Conservation (phyloP, 2,888 invertebrate species). For the Colletes collaris region DNA sequence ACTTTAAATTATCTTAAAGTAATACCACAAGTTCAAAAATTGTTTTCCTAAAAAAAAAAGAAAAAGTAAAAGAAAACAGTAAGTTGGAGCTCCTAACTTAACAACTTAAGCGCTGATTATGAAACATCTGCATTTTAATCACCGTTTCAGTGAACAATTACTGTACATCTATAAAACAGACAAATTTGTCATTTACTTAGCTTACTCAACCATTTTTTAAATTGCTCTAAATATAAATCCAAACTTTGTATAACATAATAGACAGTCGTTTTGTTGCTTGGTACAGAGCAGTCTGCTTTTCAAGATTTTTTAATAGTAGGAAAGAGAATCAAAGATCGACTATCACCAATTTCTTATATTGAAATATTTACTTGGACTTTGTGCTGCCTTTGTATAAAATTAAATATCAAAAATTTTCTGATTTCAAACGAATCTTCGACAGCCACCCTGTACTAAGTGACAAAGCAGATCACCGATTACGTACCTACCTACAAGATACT, state of each 20-base stretch:
- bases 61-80: not conserved
- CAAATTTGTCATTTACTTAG: conserved; percentile 8
- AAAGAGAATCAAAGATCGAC: not conserved
- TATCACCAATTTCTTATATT: not conserved
- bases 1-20: conserved; percentile 29
- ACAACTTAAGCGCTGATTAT: conserved; percentile 13
- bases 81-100: conserved; percentile 23
- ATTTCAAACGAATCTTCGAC: conserved; percentile 31
- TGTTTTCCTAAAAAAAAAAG: not conserved
- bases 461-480: conserved; percentile 54
- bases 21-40: conserved; percentile 10
- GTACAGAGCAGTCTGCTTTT: conserved; percentile 19
- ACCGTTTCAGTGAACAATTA: not conserved
- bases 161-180: conserved; percentile 13
- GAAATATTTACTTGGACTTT: conserved; percentile 27
- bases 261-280: conserved; percentile 55
- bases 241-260: conserved; percentile 47
- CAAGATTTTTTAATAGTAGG: too few relatives aligned
- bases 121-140: not conserved
- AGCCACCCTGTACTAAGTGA: conserved; percentile 29
- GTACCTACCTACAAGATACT: conserved; percentile 58
- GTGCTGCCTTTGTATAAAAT: conserved; percentile 44
- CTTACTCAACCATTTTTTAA: conserved; percentile 17
- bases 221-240: conserved; percentile 40
- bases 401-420: conserved; percentile 37